phyloP scores from a whole-genome alignment of 2,113 vertebrate genomes.

The Cinclus cinclus region DNA sequence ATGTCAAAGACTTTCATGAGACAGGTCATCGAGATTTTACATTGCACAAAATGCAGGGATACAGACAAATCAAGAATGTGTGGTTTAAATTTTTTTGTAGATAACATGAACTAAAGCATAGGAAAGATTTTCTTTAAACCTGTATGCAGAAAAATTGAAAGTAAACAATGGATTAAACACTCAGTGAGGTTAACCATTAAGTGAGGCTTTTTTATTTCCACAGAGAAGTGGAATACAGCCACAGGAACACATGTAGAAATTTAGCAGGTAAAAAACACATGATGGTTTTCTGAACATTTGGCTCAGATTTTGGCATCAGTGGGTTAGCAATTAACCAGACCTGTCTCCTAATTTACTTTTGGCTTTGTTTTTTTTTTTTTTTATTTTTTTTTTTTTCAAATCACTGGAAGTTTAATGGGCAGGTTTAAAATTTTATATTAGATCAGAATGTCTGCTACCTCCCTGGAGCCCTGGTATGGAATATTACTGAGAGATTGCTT shows the following conservation, averaged over 20 bases:
- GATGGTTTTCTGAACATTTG: neutral
- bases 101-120: neutral
- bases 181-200: neutral
- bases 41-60: accelerated
- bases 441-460: neutral
- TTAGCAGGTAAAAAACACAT: neutral
- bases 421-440: neutral
- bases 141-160: neutral
- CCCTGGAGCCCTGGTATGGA: too few relatives aligned
- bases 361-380: neutral
- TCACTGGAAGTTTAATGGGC: neutral
- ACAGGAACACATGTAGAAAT: neutral
- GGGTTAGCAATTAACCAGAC: neutral
- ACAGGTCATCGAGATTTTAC: neutral
- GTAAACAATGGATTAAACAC: neutral
- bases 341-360: neutral
- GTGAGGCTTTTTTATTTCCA: neutral
- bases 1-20: neutral
- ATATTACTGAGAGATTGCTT: neutral
- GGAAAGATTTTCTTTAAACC: neutral
- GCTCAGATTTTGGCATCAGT: neutral
- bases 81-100: neutral
- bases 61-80: neutral
- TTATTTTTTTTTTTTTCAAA: neutral
- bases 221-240: neutral